Evolutionary conservation across 2,888 invertebrate species (phyloP), one percentile per base, ranked within the genome.

Genomic region (Julus scanicus): DNA sequence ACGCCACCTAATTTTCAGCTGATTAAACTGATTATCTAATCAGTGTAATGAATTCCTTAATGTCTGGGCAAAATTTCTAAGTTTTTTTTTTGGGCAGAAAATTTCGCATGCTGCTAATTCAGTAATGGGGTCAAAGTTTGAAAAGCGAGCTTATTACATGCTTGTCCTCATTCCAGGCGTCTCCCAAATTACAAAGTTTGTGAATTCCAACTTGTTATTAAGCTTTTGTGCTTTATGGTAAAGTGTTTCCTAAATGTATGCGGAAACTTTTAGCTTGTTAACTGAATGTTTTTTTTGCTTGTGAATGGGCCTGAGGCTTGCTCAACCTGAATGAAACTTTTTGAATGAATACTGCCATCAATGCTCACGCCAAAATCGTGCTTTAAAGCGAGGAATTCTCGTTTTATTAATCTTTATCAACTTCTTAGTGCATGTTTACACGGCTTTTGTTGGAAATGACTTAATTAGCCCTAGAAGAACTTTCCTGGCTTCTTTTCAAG

Each of bases 321-420:
- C 8, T 20, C 63, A 71, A 20, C 20, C 20, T 71, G 63, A 71
- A 20, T 20, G 20, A 20, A 29, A 71, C 63, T 20, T 9, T n/a
- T 71, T 71, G 6, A 71, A 29, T 6, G 8, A 44, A 20, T n/a
- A 71, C 5, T 44, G 2, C 44, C 63, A 20, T 20, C 63, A 71
- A 71, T 20, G 63, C 20, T 71, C 17, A 71, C 63, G 63, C 63
- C 63, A 71, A 71, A 71, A 71, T 71, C 63, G 5, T 71, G 63
- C 63, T n/a, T 71, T n/a, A 71, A 71, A 71, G 20, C 63, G 8
- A 71, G 9, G 8, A 2, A 20, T 71, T 71, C 20, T 71, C 20
- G 17, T 71, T 71, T 71, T 71, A 71, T 71, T 71, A 71, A 29
- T 71, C 63, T 71, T 71, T 71, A 71, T 20, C 20, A 71, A 71